A percentile compares a stretch with the other conserved stretches of the same genome.
These are phyloP conservation scores for Calameuta idolon DNA, from an alignment of 2,888 invertebrate genomes.

Conservation along the genomic window DNA sequence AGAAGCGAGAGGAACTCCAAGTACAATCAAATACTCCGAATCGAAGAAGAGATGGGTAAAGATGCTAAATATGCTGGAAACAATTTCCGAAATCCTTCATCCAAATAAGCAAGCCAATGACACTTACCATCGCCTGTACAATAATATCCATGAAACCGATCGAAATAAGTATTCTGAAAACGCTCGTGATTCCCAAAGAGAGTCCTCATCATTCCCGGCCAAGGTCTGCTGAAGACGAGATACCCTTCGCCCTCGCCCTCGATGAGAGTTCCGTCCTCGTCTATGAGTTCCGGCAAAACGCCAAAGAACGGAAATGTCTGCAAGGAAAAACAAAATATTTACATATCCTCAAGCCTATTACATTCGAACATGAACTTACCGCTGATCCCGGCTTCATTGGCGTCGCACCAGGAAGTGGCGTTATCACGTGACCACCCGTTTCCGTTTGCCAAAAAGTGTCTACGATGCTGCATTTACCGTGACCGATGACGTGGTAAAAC, in stretches of 20 bases:
- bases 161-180: constrained; percentile 93
- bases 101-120: constrained; percentile 15
- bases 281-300: constrained; percentile 87
- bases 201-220: constrained; percentile 99
- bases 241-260: constrained; percentile 94
- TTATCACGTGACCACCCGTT: constrained; percentile 97
- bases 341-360: background rate
- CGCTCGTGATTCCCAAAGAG: constrained; percentile 91
- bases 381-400: constrained; percentile 99
- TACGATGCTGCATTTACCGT: constrained; percentile 88
- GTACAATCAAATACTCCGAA: constrained; percentile 60
- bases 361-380: constrained; percentile 71
- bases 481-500: constrained; percentile 89
- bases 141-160: constrained; percentile 96
- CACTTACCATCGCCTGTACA: constrained; percentile 95
- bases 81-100: constrained; percentile 42
- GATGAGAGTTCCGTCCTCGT: constrained; percentile 87
- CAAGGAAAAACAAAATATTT: constrained; percentile 33
- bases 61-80: constrained; percentile 53
- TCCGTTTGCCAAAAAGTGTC: constrained; percentile 99
- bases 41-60: constrained; percentile 59
- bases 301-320: constrained; percentile 98
- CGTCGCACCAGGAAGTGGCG: constrained; percentile 95
- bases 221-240: constrained; percentile 92
- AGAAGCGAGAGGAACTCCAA: constrained; percentile 53